Conservation (phyloP, 2,797 vertebrate species). For the Oreortyx pictus region DNA sequence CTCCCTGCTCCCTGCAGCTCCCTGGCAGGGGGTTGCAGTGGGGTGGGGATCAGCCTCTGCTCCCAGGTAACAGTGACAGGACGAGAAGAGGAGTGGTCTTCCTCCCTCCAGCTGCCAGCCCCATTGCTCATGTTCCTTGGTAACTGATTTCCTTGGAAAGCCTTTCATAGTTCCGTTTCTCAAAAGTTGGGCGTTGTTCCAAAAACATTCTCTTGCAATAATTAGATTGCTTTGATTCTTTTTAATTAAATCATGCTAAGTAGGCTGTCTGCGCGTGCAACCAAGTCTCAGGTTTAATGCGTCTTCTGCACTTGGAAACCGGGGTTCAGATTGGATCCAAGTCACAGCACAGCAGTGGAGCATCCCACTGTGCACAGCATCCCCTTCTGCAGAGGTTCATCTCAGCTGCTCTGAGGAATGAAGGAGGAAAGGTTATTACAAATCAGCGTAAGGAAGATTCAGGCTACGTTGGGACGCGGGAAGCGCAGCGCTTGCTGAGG, state of each 20-base stretch:
- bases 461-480: background rate
- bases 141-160: background rate
- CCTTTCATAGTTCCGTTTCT: background rate
- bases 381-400: background rate
- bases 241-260: conserved; percentile 35
- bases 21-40: too few relatives aligned
- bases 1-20: too few relatives aligned
- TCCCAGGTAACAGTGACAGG: too few relatives aligned
- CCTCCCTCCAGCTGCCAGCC: background rate
- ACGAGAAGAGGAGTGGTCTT: too few relatives aligned
- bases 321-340: background rate
- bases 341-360: background rate
- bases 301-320: background rate
- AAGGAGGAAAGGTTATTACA: background rate
- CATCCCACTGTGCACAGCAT: background rate
- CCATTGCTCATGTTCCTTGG: accelerated
- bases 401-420: background rate
- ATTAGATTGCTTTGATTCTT: conserved; percentile 49
- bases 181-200: background rate
- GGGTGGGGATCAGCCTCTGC: too few relatives aligned
- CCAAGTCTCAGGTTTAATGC: background rate
- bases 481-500: background rate
- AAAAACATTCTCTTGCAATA: conserved; percentile 26
- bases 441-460: background rate
- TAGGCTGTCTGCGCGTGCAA: background rate